Evolutionary conservation across 2,888 invertebrate species (phyloP), one percentile per base, ranked within the genome.

Genomic region (Ophion slaviceki): DNA sequence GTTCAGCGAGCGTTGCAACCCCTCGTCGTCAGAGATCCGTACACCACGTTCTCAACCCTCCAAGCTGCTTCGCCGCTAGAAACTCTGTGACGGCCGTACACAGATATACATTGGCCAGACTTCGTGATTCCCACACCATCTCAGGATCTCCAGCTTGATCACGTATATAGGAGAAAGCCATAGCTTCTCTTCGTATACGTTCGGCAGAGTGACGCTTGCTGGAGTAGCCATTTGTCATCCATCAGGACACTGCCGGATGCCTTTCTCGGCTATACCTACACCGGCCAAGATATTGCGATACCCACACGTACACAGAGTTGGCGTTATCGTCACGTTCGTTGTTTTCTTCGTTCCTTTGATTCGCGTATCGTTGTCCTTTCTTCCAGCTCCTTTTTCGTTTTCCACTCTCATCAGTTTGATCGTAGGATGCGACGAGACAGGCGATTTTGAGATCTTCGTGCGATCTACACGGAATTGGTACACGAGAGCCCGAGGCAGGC

Each of bases 211-310:
- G 92, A 93, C 92, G 93, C 91, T 91, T 92, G 92, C 92, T 93
- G 92, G 91, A 93, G 91, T 89, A 92, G 92, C 95, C 95, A 95
- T 95, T 95, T 94, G 92, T 94, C 92, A 92, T 93, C 92, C 91
- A 92, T 92, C 92, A 92, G 92, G 89, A 88, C 88, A 89, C 89
- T 82, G 89, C 85, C 66, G 78, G 84, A 70, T 66, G 76, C 80
- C 66, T 66, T 75, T 78, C 78, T 68, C 68, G 89, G 84, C 90
- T 84, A 88, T 86, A n/a, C n/a, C n/a, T n/a, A 5, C 20, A 45
- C 88, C 83, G 85, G 76, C 74, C 80, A 87, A 90, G 91, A 92
- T 91, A 89, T 88, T 86, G 87, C 84, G 85, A 86, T 85, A 74
- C 68, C 36, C 40, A 45, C n/a, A 47, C 20, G 45, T 53, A 47